Conservation (phyloP, 1,140 invertebrate genomes). For the Melipona quadrifasciata region DNA sequence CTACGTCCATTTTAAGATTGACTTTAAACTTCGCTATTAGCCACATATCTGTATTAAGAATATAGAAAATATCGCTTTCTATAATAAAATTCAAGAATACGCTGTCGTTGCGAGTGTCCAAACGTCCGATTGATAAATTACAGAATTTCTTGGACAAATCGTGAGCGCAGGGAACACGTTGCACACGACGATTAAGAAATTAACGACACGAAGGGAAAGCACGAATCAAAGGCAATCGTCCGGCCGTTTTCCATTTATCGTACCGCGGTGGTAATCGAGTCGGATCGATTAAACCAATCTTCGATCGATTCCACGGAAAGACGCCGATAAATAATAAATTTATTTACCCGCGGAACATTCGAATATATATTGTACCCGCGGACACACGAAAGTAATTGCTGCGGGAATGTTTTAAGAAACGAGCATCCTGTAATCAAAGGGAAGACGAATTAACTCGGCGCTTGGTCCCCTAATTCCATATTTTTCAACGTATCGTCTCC, state of each 20-base stretch:
- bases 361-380: neutral
- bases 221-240: slow-evolving; percentile 10
- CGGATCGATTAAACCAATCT: slow-evolving; percentile 31
- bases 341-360: neutral
- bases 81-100: too few species aligned
- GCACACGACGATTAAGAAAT: neutral
- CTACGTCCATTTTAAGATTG: too few species aligned
- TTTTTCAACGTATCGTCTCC: too few species aligned
- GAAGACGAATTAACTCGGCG: neutral
- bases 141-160: neutral
- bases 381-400: slow-evolving; percentile 3
- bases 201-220: neutral
- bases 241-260: slow-evolving; percentile 17
- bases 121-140: neutral
- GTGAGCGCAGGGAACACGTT: neutral
- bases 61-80: too few species aligned
- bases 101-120: too few species aligned
- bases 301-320: neutral
- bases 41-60: too few species aligned
- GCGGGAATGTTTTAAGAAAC: neutral
- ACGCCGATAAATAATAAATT: slow-evolving; percentile 17
- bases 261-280: slow-evolving; percentile 14
- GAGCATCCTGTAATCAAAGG: neutral
- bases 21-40: too few species aligned
- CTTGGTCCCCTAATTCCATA: too few species aligned